Evolutionary conservation across 2,113 vertebrate genomes (phyloP).

Genomic region (Thryonomys swinderianus): DNA sequence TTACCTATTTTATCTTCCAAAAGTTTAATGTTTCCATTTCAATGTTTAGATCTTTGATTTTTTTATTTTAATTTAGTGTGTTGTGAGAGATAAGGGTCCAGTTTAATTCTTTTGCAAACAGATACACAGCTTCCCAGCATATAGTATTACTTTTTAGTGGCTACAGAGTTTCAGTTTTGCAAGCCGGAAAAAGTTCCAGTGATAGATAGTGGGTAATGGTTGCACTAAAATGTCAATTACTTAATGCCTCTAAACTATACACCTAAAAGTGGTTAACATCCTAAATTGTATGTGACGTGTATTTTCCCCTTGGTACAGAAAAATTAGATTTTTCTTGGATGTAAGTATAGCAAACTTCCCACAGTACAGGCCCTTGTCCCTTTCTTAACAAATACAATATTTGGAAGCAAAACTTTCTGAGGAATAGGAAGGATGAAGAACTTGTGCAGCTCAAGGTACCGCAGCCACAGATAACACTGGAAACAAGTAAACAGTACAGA

Average conservation of each 20-base stretch:
- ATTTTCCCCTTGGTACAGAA: not conserved
- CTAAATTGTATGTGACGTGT: not conserved
- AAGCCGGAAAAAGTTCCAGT: not conserved
- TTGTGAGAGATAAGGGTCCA: not conserved
- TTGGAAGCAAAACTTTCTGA: conserved; percentile 91
- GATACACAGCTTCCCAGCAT: not conserved
- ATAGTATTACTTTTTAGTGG: not conserved
- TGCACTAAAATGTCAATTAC: not conserved
- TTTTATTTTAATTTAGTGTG: not conserved
- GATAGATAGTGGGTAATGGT: not conserved
- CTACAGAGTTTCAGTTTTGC: not conserved
- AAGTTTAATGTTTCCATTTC: not conserved
- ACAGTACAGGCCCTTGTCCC: conserved; percentile 86
- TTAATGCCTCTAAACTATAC: not conserved
- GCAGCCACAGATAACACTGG: conserved; percentile 90
- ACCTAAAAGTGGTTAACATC: not conserved
- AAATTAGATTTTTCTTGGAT: conserved; percentile 91
- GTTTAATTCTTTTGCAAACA: not conserved
- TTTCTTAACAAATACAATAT: conserved; percentile 87
- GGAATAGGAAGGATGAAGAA: conserved; percentile 91
- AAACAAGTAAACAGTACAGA: conserved; percentile 91
- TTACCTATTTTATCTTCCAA: not conserved
- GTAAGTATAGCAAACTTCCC: conserved; percentile 88
- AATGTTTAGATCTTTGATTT: not conserved
- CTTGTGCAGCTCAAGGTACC: conserved; percentile 89